phyloP scores from a whole-genome alignment of 1,140 invertebrate species.

The Cherax destructor region DNA sequence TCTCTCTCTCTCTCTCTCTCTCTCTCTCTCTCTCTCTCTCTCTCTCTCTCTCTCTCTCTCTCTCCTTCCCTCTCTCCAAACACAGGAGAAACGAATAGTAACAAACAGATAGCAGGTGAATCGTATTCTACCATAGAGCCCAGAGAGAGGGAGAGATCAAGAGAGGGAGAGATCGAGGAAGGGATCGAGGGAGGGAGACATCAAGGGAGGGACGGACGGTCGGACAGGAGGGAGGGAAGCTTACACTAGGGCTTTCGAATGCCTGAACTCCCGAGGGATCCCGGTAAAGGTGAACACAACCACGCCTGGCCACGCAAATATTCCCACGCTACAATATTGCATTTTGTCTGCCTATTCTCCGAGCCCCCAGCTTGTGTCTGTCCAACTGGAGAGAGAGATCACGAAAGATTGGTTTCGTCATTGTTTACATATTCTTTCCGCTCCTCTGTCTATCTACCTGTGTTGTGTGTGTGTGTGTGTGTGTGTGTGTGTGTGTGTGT shows the following conservation, averaged over 20 bases:
- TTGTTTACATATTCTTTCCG: neutral
- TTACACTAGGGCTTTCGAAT: neutral
- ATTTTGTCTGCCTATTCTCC: constrained; percentile 27
- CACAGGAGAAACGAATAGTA: too few species aligned
- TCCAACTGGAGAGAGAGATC: neutral
- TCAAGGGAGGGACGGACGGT: too few species aligned
- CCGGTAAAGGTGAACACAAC: constrained; percentile 32
- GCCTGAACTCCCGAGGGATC: neutral
- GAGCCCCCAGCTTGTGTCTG: neutral
- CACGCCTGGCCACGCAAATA: constrained; percentile 35
- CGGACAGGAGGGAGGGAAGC: neutral
- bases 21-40: neutral
- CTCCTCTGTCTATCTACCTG: too few species aligned
- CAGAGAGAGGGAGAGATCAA: neutral
- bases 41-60: neutral
- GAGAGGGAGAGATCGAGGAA: neutral
- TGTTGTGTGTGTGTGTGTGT: neutral
- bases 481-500: neutral
- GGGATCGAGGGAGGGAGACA: neutral
- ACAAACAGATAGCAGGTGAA: too few species aligned
- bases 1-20: constrained; percentile 11
- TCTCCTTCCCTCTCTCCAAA: too few species aligned
- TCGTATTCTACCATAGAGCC: too few species aligned
- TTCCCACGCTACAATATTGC: constrained; percentile 41
- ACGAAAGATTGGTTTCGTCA: neutral